Evolutionary conservation across 2,113 vertebrate species (phyloP), one percentile per base, ranked within the genome.

Genomic region (Cyphomyrus discorhynchus): DNA sequence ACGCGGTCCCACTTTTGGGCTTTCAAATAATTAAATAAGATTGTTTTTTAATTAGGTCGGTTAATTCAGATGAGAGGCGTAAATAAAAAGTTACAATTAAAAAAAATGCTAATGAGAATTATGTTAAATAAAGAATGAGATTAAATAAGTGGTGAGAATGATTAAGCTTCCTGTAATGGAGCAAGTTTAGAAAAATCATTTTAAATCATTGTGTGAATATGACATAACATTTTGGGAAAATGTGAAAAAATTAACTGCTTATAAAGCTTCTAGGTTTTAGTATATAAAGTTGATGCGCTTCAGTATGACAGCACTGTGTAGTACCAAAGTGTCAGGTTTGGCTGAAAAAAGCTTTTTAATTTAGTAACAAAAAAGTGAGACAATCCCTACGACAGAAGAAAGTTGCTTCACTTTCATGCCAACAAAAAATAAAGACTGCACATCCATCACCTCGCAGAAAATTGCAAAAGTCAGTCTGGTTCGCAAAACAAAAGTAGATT

Each of bases 111-210:
- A 84, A 84, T 45, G n/a, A 42, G 24, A 86, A 53, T 53, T 86
- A 86, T 31, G 46, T 31, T 86, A 53, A 90, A 91, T 90, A 93
- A n/a, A 91, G 74, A 91, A 9, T 35, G 93, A 92, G 93, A 89
- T 80, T 80, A 42, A 80, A 80, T 80, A 80, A 39, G 11, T 39
- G 74, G 3, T 70, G 62, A 31, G 35, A 80, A 19, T 42, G 74
- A 80, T 80, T 80, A 80, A 19, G 35, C 74, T 80, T 17, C 35
- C 31, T 39, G 74, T 42, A 80, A 80, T 42, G 35, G 35, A 77
- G n/a, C 10, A 31, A 31, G 62, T 70, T 74, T 74, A 74, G n/a
- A 27, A 31, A 31, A 39, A 35, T 19, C 13, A 42, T 80, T 42
- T 80, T 2, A 80, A 19, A 19, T 39, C 5, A 42, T 80, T 39